Conservation (phyloP, 2,113 vertebrate genomes). For the Oxygymnocypris stewartii region DNA sequence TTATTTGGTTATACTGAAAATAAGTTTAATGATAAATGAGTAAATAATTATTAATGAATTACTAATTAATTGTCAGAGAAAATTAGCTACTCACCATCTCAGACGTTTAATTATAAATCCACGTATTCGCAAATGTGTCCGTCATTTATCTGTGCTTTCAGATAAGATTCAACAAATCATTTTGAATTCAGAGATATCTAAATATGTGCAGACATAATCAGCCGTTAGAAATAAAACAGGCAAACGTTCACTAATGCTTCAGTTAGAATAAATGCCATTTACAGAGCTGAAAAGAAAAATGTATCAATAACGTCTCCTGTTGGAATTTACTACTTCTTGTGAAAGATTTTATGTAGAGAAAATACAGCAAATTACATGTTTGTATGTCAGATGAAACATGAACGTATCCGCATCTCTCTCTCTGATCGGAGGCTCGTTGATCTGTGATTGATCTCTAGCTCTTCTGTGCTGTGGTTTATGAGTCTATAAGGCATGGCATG, state of each 20-base stretch:
- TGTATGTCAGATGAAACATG: not conserved
- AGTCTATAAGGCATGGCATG: not conserved
- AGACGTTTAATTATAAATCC: not conserved
- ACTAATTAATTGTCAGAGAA: conserved; percentile 21
- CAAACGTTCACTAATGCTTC: not conserved
- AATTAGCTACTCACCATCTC: conserved; percentile 44
- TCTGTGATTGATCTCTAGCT: conserved; percentile 17
- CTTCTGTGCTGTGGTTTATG: conserved; percentile 15
- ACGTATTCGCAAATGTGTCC: not conserved
- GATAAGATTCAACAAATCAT: not conserved
- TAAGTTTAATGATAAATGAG: not conserved
- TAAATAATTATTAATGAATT: not conserved
- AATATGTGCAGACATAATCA: not conserved
- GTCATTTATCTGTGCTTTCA: not conserved
- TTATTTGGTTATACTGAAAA: not conserved
- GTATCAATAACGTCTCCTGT: not conserved
- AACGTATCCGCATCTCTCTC: not conserved
- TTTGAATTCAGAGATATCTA: not conserved
- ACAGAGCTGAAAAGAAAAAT: not conserved
- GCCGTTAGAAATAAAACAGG: not conserved
- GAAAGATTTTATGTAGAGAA: not conserved
- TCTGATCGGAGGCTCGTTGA: conserved; percentile 33
- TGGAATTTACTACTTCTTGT: not conserved
- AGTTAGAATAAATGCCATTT: not conserved
- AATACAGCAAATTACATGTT: not conserved